Evolutionary conservation across 2,113 vertebrate species (phyloP), one percentile per base, ranked within the genome.

Genomic region (Lepus europaeus): DNA sequence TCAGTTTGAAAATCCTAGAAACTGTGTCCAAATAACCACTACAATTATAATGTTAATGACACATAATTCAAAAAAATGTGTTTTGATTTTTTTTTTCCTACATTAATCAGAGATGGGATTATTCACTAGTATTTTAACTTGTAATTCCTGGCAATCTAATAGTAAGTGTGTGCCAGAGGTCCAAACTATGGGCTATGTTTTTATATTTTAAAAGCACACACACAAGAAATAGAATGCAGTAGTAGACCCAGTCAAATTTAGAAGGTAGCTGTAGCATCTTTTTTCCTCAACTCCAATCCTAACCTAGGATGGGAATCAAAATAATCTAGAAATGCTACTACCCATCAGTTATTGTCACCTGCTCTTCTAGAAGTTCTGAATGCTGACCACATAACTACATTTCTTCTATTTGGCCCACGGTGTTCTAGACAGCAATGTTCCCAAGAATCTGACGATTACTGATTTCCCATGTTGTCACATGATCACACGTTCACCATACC

Each of bases 1-100:
- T 63, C 36, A 81, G 92, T 73, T 53, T 68, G 53, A 81, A 93
- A 89, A 95, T 69, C 87, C 25, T 77, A 39, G 51, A 96, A 91
- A 96, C 16, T 4, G n/a, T 78, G 33, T 81, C 56, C 78, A 84
- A 92, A 79, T 36, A 11, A 91, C 53, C 87, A 64, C 36, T 69
- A 87, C 23, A 73, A 29, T 91, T 39, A 86, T 23, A 87, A 78
- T 39, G 14, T 11, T 61, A 84, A 9, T 73, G 25, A 76, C 29
- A 73, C 4, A 2, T 56, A 61, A 94, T 45, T 87, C 22, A 85
- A 79, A 33, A 79, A 79, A 5, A 69, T 8, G 27, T 56, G 93
- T 10, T 95, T 82, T 51, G 11, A 84, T 27, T 31, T 87, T 36
- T 31, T 86, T 73, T 90, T 96, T 23, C n/a, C 29, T 87, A 83